Conservation (phyloP, 2,113 vertebrate species). For the Heliornis fulica region DNA sequence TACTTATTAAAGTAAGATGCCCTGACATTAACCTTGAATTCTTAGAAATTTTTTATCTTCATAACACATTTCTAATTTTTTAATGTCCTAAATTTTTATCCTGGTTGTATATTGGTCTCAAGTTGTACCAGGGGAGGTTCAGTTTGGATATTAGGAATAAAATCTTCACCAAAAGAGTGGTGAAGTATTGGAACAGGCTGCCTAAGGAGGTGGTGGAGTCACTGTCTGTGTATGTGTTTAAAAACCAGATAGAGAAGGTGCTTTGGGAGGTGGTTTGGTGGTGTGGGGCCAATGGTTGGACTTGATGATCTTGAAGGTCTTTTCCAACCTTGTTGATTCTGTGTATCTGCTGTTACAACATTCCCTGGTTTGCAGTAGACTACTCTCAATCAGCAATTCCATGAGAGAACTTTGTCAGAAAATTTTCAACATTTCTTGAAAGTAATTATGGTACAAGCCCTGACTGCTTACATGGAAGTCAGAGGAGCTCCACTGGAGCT, state of each 20-base stretch:
- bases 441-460: background rate
- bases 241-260: too few relatives aligned
- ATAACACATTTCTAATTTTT: background rate
- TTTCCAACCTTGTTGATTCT: too few relatives aligned
- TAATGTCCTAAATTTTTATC: background rate
- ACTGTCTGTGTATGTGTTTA: too few relatives aligned
- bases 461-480: background rate
- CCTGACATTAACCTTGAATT: background rate
- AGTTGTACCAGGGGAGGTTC: too few relatives aligned
- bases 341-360: background rate
- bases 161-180: too few relatives aligned
- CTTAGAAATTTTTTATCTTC: background rate
- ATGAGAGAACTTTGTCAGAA: background rate
- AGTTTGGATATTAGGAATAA: too few relatives aligned
- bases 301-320: too few relatives aligned
- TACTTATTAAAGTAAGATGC: background rate
- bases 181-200: too few relatives aligned
- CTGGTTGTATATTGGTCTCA: background rate
- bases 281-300: too few relatives aligned
- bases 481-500: background rate
- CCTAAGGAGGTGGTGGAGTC: too few relatives aligned
- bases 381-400: background rate
- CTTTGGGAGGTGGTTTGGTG: too few relatives aligned
- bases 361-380: background rate
- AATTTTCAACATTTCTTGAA: background rate